Evolutionary conservation across 2,888 invertebrate genomes (phyloP).

Genomic region (Hanleya hanleyi): DNA sequence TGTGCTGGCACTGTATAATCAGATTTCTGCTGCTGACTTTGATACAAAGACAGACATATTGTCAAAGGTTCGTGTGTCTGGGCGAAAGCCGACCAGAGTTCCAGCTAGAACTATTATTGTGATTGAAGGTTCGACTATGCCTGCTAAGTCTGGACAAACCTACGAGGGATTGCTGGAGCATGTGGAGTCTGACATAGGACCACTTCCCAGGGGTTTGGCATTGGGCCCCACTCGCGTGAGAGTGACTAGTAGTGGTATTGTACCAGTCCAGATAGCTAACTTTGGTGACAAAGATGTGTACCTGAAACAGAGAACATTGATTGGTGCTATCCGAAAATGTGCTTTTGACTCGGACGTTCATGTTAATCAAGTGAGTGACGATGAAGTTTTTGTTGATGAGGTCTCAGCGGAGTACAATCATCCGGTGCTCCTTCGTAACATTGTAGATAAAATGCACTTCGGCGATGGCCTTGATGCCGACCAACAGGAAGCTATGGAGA

Average conservation of each 20-base stretch:
- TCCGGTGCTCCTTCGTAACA: not conserved
- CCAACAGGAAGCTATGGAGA: not conserved
- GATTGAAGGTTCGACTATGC: not conserved
- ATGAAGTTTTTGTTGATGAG: not conserved
- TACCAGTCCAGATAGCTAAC: slow-evolving; percentile 6
- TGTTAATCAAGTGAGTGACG: not conserved
- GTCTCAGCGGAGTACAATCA: not conserved
- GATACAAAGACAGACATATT: not conserved
- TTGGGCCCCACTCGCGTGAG: not conserved
- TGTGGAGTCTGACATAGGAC: not conserved
- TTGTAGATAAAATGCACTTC: not conserved
- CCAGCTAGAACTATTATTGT: not conserved
- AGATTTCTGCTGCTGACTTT: no score
- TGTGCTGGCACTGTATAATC: no score
- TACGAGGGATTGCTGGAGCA: not conserved
- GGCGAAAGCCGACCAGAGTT: not conserved
- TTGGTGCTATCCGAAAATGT: not conserved
- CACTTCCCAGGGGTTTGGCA: not conserved
- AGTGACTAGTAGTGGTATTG: not conserved
- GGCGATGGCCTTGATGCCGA: not conserved
- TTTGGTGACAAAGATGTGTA: slow-evolving; percentile 12
- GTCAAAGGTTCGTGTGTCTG: not conserved
- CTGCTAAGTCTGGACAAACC: not conserved
- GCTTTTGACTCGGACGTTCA: not conserved
- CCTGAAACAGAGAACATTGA: not conserved